These are phyloP conservation scores for Syritta pipiens DNA, from an alignment of 2,888 invertebrate genomes.

Conservation along the genomic window DNA sequence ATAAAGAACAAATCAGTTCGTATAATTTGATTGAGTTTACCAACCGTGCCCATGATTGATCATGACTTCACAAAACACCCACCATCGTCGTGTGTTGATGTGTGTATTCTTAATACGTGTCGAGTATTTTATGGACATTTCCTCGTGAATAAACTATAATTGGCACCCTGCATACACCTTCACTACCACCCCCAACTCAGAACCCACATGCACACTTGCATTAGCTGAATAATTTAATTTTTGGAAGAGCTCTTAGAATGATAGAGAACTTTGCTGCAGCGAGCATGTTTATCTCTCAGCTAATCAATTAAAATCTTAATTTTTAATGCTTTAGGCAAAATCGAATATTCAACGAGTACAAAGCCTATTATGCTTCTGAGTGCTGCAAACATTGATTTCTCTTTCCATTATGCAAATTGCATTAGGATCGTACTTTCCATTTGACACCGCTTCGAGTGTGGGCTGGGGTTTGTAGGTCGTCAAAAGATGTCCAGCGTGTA, in stretches of 20 bases:
- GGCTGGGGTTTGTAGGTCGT: too few species aligned
- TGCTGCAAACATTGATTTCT: conserved; percentile 1
- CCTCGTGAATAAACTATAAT: conserved; percentile 7
- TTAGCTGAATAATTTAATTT: conserved; percentile 36
- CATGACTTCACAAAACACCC: too few species aligned
- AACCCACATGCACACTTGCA: conserved; percentile 9
- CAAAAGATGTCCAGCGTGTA: too few species aligned
- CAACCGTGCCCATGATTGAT: too few species aligned
- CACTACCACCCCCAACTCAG: neutral
- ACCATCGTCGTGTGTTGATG: too few species aligned
- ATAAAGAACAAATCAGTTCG: neutral
- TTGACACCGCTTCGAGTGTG: neutral
- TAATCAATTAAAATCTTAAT: conserved; percentile 50
- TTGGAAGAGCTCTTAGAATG: conserved; percentile 30
- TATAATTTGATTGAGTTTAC: conserved; percentile 2
- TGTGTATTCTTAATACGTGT: too few species aligned
- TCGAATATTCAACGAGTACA: conserved; percentile 3
- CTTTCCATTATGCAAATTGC: conserved; percentile 9
- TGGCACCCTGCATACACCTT: neutral
- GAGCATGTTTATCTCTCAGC: conserved; percentile 7
- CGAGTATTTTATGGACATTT: conserved; percentile 7
- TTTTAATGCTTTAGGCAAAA: conserved; percentile 16
- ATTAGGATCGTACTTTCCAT: neutral
- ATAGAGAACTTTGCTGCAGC: conserved; percentile 1
- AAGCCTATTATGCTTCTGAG: neutral